These are phyloP conservation scores for Drosophila mulleri DNA, from an alignment of 2,888 invertebrate genomes.

Conservation along the genomic window DNA sequence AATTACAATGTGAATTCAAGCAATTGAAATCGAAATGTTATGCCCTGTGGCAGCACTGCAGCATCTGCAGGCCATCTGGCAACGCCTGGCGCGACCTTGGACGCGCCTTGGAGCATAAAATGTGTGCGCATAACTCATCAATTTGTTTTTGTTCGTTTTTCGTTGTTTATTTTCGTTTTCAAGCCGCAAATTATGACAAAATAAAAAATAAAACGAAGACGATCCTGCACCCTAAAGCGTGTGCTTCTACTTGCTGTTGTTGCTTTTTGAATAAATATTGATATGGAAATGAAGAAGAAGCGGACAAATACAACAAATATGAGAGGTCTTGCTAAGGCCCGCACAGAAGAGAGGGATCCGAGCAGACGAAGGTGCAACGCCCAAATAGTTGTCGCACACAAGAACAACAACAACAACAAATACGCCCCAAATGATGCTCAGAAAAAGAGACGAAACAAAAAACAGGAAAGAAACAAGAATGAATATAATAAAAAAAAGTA, in stretches of 20 bases:
- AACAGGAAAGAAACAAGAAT: slow-evolving; percentile 18
- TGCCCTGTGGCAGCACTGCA: slow-evolving; percentile 3
- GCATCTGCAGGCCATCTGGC: slow-evolving; percentile 55
- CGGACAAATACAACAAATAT: slow-evolving; percentile 16
- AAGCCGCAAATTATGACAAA: slow-evolving; percentile 47
- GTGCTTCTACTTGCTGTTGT: background rate
- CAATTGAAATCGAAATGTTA: slow-evolving; percentile 3
- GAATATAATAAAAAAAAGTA: background rate
- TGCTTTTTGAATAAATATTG: slow-evolving; percentile 54
- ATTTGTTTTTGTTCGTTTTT: slow-evolving; percentile 6
- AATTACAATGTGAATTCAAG: background rate
- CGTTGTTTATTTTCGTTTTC: slow-evolving; percentile 1
- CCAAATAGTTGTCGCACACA: slow-evolving; percentile 60
- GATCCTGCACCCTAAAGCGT: slow-evolving; percentile 49
- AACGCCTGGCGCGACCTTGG: slow-evolving; percentile 51
- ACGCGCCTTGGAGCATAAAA: slow-evolving; percentile 25
- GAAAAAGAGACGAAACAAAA: slow-evolving; percentile 14
- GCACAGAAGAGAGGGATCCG: background rate
- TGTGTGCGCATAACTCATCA: slow-evolving; percentile 34
- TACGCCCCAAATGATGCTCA: slow-evolving; percentile 22
- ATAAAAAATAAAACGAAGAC: slow-evolving; percentile 28
- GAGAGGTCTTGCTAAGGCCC: slow-evolving; percentile 12
- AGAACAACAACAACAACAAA: slow-evolving; percentile 33
- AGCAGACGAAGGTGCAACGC: slow-evolving; percentile 59
- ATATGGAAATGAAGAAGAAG: slow-evolving; percentile 50